Evolutionary conservation across 2,113 vertebrate genomes (phyloP), one percentile per base, ranked within the genome.

Genomic region (Oceanodroma tethys): DNA sequence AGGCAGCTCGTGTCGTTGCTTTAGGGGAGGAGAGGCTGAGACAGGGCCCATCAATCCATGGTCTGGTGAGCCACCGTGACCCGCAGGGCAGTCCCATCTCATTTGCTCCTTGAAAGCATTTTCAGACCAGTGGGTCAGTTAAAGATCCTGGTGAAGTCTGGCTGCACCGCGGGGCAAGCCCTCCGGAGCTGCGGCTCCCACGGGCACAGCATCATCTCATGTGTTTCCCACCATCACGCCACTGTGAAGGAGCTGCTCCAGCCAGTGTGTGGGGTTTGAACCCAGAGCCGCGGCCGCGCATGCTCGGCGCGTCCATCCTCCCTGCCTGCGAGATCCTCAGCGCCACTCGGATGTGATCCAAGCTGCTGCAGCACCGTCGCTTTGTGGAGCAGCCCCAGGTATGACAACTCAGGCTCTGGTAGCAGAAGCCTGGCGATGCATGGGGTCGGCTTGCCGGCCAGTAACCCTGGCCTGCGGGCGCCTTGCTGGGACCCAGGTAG

Each of bases 371-470:
- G 58, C 84, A 23, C 13, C 2, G 0, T 18, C 2, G 2, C 3
- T 0, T 16, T 7, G 16, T 2, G 1, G 32, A 63, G 68, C 60
- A 84, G n/a, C 63, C 72, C 17, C 23, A 7, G 50, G 12, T 16
- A 1, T 5, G 30, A 11, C 38, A 53, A 0, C 14, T 26, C 7
- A 0, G 19, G 2, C 11, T 13, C 32, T 0, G 1, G 45, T 7
- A 38, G 85, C 40, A 86, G 71, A 40, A 50, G 16, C 4, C 1
- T 1, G 32, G 36, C 0, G 0, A 5, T 26, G 43, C 17, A 2
- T 0, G 2, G 21, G 36, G 17, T 22, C 22, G 1, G 7, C 58
- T 38, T 23, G 52, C 42, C 80, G 42, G 22, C 16, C 27, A 7
- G 32, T 8, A 15, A 3, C 25, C 17, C 21, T 7, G n/a, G 50